Percentiles rank a stretch among this genome's conserved stretches.
Conservation (phyloP, 2,888 invertebrate genomes). For the Blomia tropicalis region DNA sequence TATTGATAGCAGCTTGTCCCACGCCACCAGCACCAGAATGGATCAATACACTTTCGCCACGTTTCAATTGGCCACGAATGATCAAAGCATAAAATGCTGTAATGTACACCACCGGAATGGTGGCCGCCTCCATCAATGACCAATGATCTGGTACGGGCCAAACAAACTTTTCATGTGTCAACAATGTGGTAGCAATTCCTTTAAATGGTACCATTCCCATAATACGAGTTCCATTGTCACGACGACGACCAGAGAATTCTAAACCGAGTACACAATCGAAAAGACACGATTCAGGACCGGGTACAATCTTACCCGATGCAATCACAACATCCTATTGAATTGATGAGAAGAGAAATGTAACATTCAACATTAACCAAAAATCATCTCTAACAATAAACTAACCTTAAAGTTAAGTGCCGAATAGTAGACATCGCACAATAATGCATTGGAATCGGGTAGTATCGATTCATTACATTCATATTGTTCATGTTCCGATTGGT, state of each 20-base stretch:
- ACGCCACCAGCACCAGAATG: constrained; percentile 92
- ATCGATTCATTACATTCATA: neutral
- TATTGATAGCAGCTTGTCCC: constrained; percentile 86
- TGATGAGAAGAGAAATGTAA: neutral
- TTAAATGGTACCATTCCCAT: constrained; percentile 86
- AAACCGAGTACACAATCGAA: constrained; percentile 75
- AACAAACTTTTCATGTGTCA: constrained; percentile 55
- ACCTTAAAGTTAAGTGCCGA: constrained; percentile 39
- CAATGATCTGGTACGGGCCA: constrained; percentile 74
- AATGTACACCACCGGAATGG: constrained; percentile 79
- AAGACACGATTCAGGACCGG: neutral
- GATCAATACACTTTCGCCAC: constrained; percentile 69
- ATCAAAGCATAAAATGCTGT: constrained; percentile 68
- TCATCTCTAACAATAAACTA: neutral
- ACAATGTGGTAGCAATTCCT: constrained; percentile 57
- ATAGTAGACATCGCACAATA: constrained; percentile 44
- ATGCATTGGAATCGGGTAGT: constrained; percentile 32
- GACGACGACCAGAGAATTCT: constrained; percentile 67
- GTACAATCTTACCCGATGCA: constrained; percentile 9
- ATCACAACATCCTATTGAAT: constrained; percentile 16
- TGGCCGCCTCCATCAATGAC: constrained; percentile 75
- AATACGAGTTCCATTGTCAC: constrained; percentile 53
- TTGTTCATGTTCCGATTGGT: neutral
- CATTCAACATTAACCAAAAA: neutral
- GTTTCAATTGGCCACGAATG: constrained; percentile 64